Percentiles rank a stretch among this genome's conserved stretches.
Conservation (phyloP, 2,113 vertebrate genomes). For the Motacilla alba region DNA sequence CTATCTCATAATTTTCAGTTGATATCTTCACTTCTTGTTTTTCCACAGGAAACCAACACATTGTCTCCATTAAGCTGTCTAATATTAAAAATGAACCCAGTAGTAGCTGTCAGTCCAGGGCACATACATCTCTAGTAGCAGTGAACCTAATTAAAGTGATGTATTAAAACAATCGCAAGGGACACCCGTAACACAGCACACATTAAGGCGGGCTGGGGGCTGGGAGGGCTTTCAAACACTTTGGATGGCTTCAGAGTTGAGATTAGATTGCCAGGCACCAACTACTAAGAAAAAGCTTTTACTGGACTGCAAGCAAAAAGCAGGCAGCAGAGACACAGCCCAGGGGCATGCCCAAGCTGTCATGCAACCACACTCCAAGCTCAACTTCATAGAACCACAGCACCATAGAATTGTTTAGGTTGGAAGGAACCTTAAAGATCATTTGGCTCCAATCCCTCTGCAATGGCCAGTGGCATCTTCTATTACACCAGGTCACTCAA, state of each 20-base stretch:
- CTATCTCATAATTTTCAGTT: not conserved
- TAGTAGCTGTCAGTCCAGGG: not conserved
- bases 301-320: not conserved
- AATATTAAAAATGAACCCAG: not conserved
- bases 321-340: not conserved
- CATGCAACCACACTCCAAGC: fast-evolving
- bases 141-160: not conserved
- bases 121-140: not conserved
- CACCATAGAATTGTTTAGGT: not conserved
- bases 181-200: not conserved
- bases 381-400: not conserved
- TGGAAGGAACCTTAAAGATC: not conserved
- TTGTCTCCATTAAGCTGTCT: not conserved
- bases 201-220: not conserved
- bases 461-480: not conserved
- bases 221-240: not conserved
- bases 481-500: not conserved
- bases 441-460: not conserved
- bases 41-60: not conserved
- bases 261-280: not conserved
- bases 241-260: not conserved
- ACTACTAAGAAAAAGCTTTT: not conserved
- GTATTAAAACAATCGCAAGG: not conserved
- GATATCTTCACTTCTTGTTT: not conserved
- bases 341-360: not conserved